phyloP scores from a whole-genome alignment of 2,888 invertebrate species.

The Nomada ruficornis region DNA sequence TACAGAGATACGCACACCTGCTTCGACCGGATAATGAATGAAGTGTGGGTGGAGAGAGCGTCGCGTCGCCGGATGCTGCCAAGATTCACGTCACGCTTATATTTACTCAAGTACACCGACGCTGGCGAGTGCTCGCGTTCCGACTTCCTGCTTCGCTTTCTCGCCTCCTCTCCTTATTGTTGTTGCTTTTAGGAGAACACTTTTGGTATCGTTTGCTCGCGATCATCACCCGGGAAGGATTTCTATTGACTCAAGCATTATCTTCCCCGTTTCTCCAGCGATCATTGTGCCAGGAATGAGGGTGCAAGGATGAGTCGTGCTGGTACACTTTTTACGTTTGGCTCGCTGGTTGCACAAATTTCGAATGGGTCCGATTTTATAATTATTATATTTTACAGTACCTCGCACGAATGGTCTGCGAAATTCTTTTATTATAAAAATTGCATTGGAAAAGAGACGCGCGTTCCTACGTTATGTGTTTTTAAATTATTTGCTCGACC shows the following conservation, averaged over 20 bases:
- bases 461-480: too few relatives aligned
- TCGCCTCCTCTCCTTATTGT: constrained; percentile 43
- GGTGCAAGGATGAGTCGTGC: too few relatives aligned
- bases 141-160: constrained; percentile 36
- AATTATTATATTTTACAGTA: too few relatives aligned
- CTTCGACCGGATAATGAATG: constrained; percentile 78
- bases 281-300: constrained; percentile 8
- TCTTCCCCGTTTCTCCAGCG: neutral
- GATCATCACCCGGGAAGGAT: constrained; percentile 27
- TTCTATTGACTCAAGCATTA: constrained; percentile 35
- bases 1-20: constrained; percentile 80
- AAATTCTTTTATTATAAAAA: too few relatives aligned
- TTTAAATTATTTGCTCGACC: too few relatives aligned
- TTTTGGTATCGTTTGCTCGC: constrained; percentile 51
- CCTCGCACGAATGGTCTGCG: too few relatives aligned
- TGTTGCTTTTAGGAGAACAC: constrained; percentile 48
- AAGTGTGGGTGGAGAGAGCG: constrained; percentile 77
- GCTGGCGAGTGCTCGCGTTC: constrained; percentile 20
- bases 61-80: constrained; percentile 74
- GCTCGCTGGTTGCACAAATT: too few relatives aligned
- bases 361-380: too few relatives aligned
- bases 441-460: too few relatives aligned
- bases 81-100: constrained; percentile 81
- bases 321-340: too few relatives aligned
- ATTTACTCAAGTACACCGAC: constrained; percentile 75